Evolutionary conservation across 2,888 invertebrate genomes (phyloP).

Genomic region (Germaria angustata): DNA sequence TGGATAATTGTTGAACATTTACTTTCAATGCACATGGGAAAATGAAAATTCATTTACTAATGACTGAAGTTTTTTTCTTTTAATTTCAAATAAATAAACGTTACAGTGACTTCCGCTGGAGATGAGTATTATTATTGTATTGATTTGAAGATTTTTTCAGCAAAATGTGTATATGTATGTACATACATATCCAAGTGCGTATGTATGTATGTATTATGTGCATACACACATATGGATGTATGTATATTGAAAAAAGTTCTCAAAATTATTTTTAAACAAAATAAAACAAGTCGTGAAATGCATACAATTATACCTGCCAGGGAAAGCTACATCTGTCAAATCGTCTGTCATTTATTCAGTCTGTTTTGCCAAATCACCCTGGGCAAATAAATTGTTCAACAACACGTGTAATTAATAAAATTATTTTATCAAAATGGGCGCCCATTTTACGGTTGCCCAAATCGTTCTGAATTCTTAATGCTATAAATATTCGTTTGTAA

Average conservation of each 20-base stretch:
- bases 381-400: too few species aligned
- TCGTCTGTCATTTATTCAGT: too few species aligned
- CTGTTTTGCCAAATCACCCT: too few species aligned
- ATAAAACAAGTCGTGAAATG: neutral
- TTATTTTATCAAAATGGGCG: too few species aligned
- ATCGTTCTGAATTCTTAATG: too few species aligned
- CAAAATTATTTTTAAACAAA: constrained; percentile 13
- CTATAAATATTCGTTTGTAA: too few species aligned
- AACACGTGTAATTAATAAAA: too few species aligned
- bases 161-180: constrained; percentile 10
- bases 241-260: neutral
- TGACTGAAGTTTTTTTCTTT: neutral
- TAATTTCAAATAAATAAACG: neutral
- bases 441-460: too few species aligned
- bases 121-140: neutral
- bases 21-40: neutral
- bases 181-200: too few species aligned
- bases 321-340: too few species aligned
- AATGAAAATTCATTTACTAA: neutral
- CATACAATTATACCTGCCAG: neutral
- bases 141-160: constrained; percentile 12
- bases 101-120: neutral
- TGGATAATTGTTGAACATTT: constrained; percentile 2
- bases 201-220: too few species aligned
- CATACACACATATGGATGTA: too few species aligned